Evolutionary conservation across 2,113 vertebrate genomes (phyloP), one percentile per base, ranked within the genome.

Genomic region (Excalfactoria chinensis): DNA sequence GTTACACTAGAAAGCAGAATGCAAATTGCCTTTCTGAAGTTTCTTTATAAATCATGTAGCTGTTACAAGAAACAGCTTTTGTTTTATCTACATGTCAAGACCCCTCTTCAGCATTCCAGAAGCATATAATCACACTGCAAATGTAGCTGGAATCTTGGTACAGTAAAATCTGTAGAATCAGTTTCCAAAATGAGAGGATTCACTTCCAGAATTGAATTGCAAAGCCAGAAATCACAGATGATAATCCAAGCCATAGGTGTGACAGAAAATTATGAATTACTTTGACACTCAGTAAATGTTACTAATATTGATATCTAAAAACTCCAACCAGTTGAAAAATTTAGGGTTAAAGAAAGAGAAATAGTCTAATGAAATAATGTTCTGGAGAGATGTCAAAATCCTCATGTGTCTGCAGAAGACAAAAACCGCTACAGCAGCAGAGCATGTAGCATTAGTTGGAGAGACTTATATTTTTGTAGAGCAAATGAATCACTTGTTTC

Each of bases 401-500:
- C 53, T 46, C 51, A 7, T 18, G 26, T 26, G 12, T 77, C 51
- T 66, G 25, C 53, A 78, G 51, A 71, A 81, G 9, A 67, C 25
- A 70, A 93, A 41, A 88, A 60, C 13, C 46, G 49, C 73, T 71
- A 60, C 81, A 76, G 11, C n/a, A n/a, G 9, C 21, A 90, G 26
- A 86, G 60, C 11, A 74, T 69, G 96, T 82, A 84, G 53, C 90
- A 91, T 88, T 91, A 92, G 62, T 34, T 74, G 53, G 64, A 58
- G 60, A 86, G n/a, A 60, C 17, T 78, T 46, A 23, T 12, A 59
- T 71, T 92, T 91, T 88, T 93, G 48, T 62, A 82, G 64, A 93
- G 51, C 11, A 85, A 85, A 93, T 92, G 13, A 85, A 75, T 63
- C 0, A 2, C 32, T 88, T 10, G 0, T 74, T 87, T 86, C 40